Evolutionary conservation across 1,140 invertebrate genomes (phyloP).

Genomic region (Drosophila littoralis): DNA sequence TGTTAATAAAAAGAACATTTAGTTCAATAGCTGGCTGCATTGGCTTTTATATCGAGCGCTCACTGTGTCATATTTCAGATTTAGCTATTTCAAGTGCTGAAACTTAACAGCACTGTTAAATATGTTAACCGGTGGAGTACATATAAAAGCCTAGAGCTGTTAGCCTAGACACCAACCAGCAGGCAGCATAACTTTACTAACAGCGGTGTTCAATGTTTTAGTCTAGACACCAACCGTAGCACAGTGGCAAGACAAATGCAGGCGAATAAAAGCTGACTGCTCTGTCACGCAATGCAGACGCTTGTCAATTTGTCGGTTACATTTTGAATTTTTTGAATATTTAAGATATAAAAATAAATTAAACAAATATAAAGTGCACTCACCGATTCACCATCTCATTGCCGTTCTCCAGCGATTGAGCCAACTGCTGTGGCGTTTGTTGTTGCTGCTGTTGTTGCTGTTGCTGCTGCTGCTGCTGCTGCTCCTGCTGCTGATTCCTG

Average conservation of each 20-base stretch:
- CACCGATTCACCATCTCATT: conserved; percentile 84
- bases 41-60: too few relatives aligned
- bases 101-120: too few relatives aligned
- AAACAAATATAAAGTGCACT: conserved; percentile 36
- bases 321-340: not conserved
- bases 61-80: too few relatives aligned
- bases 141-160: not conserved
- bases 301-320: not conserved
- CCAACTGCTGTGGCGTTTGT: conserved; percentile 69
- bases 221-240: conserved; percentile 17
- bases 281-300: too few relatives aligned
- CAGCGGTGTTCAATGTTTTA: not conserved
- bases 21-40: too few relatives aligned
- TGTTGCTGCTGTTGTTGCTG: conserved; percentile 48
- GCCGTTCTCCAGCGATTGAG: conserved; percentile 77
- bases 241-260: not conserved
- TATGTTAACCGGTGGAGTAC: too few relatives aligned
- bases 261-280: conserved; percentile 3
- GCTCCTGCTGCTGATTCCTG: conserved; percentile 47
- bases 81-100: too few relatives aligned
- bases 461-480: conserved; percentile 43
- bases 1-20: too few relatives aligned
- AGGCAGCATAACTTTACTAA: not conserved
- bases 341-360: not conserved
- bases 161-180: conserved; percentile 7